These are phyloP conservation scores for Thinocorus orbignyianus DNA, from an alignment of 2,113 vertebrate species.

Conservation along the genomic window DNA sequence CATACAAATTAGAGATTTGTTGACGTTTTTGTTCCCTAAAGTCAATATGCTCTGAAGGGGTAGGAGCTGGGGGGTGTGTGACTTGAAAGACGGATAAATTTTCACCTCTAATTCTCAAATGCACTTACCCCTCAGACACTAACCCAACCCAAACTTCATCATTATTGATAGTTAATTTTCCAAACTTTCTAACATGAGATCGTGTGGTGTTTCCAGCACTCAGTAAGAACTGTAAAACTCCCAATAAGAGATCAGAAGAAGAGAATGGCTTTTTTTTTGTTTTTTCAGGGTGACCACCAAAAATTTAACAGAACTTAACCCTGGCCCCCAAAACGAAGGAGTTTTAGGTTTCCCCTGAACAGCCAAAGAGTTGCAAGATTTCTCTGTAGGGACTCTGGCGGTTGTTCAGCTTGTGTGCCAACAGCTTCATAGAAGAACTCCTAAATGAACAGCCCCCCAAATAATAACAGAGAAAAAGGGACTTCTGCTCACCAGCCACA, in stretches of 20 bases:
- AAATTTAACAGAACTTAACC: background rate
- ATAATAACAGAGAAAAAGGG: background rate
- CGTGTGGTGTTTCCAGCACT: background rate
- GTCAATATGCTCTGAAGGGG: fast-evolving
- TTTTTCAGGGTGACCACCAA: background rate
- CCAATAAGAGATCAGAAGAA: background rate
- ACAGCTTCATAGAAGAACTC: background rate
- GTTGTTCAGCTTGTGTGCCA: background rate
- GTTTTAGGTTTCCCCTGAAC: background rate
- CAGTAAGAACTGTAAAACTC: background rate
- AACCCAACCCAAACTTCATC: background rate
- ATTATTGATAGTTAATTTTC: background rate
- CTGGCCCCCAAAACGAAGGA: background rate
- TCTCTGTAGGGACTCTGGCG: background rate
- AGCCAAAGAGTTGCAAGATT: background rate
- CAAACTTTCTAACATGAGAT: background rate
- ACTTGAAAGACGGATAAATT: background rate
- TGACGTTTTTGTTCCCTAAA: background rate
- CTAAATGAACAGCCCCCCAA: background rate
- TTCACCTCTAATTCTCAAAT: background rate
- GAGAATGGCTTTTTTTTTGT: background rate
- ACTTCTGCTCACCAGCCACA: background rate
- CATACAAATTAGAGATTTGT: background rate
- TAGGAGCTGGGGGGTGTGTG: too few species aligned
- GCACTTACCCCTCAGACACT: background rate